Evolutionary conservation across 2,113 vertebrate genomes (phyloP).

Genomic region (Furnarius figulus): DNA sequence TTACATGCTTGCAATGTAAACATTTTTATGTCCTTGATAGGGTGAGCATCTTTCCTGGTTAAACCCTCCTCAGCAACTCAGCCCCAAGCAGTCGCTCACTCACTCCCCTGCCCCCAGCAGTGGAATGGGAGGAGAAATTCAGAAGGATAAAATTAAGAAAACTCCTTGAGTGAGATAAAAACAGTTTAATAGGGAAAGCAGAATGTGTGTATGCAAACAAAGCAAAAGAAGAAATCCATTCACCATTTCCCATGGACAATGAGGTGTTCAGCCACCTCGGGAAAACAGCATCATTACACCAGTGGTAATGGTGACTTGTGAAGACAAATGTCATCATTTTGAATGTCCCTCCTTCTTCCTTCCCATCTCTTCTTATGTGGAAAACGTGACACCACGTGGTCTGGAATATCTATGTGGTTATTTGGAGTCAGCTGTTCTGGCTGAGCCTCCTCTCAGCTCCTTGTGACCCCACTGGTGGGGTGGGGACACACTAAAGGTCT

Average conservation of each 20-base stretch:
- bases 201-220: not conserved
- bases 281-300: fast-evolving
- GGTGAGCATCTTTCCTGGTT: too few species aligned
- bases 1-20: not conserved
- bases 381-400: not conserved
- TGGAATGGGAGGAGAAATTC: fast-evolving
- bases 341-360: not conserved
- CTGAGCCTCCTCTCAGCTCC: not conserved
- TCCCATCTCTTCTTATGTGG: not conserved
- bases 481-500: not conserved
- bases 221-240: not conserved
- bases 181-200: not conserved
- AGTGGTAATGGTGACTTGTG: not conserved
- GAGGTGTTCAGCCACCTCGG: not conserved
- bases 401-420: not conserved
- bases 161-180: not conserved
- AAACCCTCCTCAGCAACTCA: not conserved
- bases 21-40: not conserved
- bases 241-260: not conserved
- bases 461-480: not conserved
- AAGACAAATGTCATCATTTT: not conserved
- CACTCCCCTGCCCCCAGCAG: not conserved
- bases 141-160: not conserved
- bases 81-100: fast-evolving
- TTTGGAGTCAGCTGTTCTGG: not conserved